A percentile compares a stretch with the other conserved stretches of the same genome.
Conservation (phyloP, 2,888 invertebrate genomes). For the Cecidostiba fungosa region DNA sequence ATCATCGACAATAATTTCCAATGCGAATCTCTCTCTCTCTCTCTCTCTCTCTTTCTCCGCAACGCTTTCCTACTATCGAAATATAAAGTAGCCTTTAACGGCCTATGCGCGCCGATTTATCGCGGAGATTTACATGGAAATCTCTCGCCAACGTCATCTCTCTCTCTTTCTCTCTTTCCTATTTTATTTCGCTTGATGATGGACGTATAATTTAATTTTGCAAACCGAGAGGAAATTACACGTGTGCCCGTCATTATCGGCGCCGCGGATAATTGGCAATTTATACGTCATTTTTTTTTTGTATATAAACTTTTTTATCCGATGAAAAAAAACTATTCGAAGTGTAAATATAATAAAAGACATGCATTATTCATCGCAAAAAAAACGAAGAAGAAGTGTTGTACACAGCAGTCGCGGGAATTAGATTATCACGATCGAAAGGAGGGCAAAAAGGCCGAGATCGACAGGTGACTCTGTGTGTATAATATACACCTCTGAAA, state of each 20-base stretch:
- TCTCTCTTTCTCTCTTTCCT: neutral
- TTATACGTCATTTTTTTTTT: neutral
- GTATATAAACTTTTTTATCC: neutral
- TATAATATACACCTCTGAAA: neutral
- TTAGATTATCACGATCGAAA: neutral
- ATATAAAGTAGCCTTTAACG: constrained; percentile 20
- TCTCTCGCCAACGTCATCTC: neutral
- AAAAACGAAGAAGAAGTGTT: neutral
- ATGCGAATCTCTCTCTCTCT: constrained; percentile 23
- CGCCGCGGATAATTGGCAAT: constrained; percentile 23
- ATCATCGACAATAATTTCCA: constrained; percentile 40
- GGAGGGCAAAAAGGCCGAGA: neutral
- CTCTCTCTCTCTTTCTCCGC: constrained; percentile 22
- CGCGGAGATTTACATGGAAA: constrained; percentile 33
- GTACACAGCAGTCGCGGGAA: neutral
- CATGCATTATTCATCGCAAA: too few species aligned
- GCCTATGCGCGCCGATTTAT: neutral
- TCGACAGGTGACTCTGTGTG: neutral
- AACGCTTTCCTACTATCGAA: neutral
- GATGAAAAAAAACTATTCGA: too few species aligned
- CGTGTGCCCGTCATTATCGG: neutral
- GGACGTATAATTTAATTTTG: constrained; percentile 40
- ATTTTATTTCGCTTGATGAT: constrained; percentile 9
- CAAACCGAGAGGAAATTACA: neutral
- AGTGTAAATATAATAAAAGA: too few species aligned